These are phyloP conservation scores for Pristionchus japonicus DNA, from an alignment of 2,888 invertebrate species.

Conservation along the genomic window DNA sequence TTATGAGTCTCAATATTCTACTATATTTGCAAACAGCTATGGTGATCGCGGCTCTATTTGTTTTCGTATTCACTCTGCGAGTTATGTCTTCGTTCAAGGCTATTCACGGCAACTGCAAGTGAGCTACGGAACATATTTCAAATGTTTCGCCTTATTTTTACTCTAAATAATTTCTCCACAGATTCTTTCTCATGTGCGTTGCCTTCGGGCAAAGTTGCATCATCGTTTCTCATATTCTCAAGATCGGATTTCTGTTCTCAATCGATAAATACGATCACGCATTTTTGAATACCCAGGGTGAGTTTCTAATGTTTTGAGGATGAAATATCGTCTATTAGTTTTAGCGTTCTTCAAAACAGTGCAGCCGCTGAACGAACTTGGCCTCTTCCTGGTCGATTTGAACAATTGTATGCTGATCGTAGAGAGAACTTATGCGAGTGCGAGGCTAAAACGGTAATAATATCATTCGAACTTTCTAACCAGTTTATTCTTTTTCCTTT, in stretches of 20 bases:
- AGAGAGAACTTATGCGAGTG: background rate
- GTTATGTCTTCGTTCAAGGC: background rate
- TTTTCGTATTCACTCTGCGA: background rate
- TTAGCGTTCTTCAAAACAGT: conserved; percentile 9
- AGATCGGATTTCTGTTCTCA: background rate
- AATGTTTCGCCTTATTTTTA: too few species aligned
- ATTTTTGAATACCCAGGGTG: background rate
- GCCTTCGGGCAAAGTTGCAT: background rate
- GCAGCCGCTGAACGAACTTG: conserved; percentile 27
- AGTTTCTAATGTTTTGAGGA: background rate
- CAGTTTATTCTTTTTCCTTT: background rate
- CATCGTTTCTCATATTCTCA: background rate
- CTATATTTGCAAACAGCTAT: background rate
- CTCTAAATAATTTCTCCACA: background rate
- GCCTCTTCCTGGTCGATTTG: background rate
- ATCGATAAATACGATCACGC: background rate
- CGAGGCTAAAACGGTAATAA: background rate
- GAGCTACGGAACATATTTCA: too few species aligned
- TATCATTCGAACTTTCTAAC: background rate
- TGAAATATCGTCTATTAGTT: too few species aligned
- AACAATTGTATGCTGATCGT: background rate
- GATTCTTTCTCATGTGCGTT: background rate
- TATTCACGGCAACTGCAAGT: conserved; percentile 37
- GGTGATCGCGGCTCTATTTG: background rate
- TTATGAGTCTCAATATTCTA: background rate